These are phyloP conservation scores for Calephelis nemesis DNA, from an alignment of 1,140 invertebrate genomes.

Conservation along the genomic window DNA sequence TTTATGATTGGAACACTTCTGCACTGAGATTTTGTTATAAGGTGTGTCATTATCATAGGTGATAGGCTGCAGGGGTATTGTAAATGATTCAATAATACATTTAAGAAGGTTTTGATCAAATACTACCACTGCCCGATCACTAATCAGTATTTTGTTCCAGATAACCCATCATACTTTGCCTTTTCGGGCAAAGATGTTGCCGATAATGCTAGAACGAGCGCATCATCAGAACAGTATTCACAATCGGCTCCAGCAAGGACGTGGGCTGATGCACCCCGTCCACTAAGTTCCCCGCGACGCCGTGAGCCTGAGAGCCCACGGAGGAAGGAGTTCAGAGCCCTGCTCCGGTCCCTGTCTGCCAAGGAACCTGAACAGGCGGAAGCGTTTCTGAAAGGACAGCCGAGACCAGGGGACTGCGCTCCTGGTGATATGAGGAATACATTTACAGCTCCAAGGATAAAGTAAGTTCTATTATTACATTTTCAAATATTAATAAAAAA, in stretches of 20 bases:
- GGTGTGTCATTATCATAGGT: no score
- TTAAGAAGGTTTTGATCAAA: no score
- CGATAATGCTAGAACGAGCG: slow-evolving; percentile 43
- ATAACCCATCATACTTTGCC: slow-evolving; percentile 81
- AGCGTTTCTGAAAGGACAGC: slow-evolving; percentile 75
- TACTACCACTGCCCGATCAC: no score
- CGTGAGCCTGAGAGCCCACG: slow-evolving; percentile 62
- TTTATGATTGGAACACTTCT: no score
- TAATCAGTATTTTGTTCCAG: slow-evolving; percentile 57
- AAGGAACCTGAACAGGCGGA: slow-evolving; percentile 72
- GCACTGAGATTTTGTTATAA: no score
- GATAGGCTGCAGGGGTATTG: no score
- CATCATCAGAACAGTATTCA: slow-evolving; percentile 52
- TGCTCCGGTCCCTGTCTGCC: slow-evolving; percentile 75
- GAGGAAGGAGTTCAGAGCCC: slow-evolving; percentile 74
- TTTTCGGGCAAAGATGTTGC: slow-evolving; percentile 71
- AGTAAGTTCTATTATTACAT: slow-evolving; percentile 43
- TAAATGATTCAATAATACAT: no score
- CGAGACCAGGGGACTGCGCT: slow-evolving; percentile 69
- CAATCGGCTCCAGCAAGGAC: slow-evolving; percentile 62
- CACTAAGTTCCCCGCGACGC: slow-evolving; percentile 56
- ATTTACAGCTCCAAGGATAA: slow-evolving; percentile 66
- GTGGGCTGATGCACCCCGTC: slow-evolving; percentile 54
- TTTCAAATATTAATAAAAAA: no score
- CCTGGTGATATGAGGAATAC: slow-evolving; percentile 70